These are phyloP conservation scores for Vulpes vulpes DNA, from an alignment of 2,113 vertebrate species.

Conservation along the genomic window DNA sequence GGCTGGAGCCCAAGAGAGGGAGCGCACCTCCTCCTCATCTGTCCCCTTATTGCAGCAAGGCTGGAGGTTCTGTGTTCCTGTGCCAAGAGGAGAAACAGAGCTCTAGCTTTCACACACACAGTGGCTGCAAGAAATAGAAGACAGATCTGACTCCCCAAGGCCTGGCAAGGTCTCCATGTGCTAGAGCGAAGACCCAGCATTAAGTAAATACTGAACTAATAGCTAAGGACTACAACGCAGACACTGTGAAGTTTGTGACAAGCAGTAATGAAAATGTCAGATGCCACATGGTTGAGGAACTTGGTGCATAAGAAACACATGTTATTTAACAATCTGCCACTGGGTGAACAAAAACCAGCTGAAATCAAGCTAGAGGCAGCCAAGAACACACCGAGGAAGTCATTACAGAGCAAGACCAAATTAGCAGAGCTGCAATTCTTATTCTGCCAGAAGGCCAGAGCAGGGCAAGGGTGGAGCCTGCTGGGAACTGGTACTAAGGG, in stretches of 20 bases:
- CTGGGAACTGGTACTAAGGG: not conserved
- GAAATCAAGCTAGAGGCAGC: constrained; percentile 64
- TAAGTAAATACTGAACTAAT: constrained; percentile 52
- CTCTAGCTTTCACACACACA: not conserved
- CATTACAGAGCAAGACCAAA: not conserved
- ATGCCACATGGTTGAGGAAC: constrained; percentile 61
- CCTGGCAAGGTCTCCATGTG: not conserved
- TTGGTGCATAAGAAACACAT: constrained; percentile 56
- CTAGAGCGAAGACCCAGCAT: not conserved
- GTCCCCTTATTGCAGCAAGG: fast-evolving
- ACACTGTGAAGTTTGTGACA: constrained; percentile 51
- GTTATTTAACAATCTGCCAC: constrained; percentile 63
- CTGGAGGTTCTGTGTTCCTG: not conserved
- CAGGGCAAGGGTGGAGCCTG: not conserved
- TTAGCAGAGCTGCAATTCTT: not conserved
- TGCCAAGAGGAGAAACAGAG: not conserved
- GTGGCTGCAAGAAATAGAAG: constrained; percentile 51
- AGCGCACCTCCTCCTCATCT: fast-evolving
- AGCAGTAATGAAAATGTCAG: constrained; percentile 77
- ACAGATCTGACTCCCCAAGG: not conserved
- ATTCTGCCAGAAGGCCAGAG: not conserved
- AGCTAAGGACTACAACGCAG: constrained; percentile 14
- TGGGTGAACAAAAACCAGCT: constrained; percentile 53
- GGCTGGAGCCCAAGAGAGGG: not conserved
- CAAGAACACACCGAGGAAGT: constrained; percentile 11